A percentile compares a stretch with the other conserved stretches of the same genome.
phyloP scores from a whole-genome alignment of 2,797 vertebrate species.

The Falco concolor region DNA sequence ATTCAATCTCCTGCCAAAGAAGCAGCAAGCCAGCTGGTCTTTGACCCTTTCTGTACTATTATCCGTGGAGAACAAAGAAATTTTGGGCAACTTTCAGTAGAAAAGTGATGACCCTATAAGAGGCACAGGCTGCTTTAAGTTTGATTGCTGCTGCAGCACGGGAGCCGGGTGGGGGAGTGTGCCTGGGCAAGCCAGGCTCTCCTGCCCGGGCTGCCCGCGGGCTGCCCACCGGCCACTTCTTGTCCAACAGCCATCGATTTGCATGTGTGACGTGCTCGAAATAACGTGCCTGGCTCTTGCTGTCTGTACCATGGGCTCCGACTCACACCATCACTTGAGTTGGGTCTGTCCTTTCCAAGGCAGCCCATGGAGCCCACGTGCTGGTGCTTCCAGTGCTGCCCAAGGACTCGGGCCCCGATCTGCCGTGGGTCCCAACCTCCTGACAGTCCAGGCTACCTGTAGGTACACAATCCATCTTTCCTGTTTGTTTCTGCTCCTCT shows the following conservation, averaged over 20 bases:
- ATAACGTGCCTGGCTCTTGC: background rate
- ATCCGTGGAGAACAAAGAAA: background rate
- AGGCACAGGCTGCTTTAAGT: background rate
- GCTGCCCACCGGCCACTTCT: background rate
- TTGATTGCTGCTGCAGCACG: background rate
- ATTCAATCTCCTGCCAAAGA: background rate
- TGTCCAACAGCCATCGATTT: background rate
- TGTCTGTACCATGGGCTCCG: background rate
- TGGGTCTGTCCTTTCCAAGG: background rate
- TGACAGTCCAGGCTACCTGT: background rate
- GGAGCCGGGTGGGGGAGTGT: background rate
- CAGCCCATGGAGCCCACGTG: background rate
- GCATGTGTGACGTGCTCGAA: too few species aligned
- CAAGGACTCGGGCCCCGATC: background rate
- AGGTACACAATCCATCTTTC: background rate
- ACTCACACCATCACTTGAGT: background rate
- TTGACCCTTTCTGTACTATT: background rate
- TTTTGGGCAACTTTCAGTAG: background rate
- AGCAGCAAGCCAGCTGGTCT: background rate
- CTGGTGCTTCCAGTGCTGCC: background rate
- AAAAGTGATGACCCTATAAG: background rate
- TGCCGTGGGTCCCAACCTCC: background rate
- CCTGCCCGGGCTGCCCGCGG: background rate
- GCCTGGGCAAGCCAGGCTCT: background rate
- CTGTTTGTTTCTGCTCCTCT: background rate